phyloP scores from a whole-genome alignment of 2,797 vertebrate genomes.

The Tauraco hartlaubi region DNA sequence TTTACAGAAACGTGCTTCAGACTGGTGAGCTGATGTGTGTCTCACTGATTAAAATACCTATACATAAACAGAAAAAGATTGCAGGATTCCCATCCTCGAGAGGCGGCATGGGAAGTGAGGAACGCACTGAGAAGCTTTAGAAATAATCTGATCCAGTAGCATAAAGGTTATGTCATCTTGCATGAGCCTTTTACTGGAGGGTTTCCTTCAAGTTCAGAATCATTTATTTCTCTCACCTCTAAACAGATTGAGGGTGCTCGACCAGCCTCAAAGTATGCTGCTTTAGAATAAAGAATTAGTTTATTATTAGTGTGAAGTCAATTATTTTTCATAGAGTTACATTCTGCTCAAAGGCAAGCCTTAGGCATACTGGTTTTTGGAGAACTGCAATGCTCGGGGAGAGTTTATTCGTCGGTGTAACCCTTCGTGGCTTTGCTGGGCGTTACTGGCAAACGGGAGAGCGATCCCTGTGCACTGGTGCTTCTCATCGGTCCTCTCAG shows the following conservation, averaged over 20 bases:
- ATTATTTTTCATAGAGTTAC: not conserved
- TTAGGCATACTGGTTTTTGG: not conserved
- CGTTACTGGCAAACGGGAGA: not conserved
- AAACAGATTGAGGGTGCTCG: not conserved
- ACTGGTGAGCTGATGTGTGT: not conserved
- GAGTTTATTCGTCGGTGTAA: not conserved
- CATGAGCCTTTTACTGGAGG: conserved; percentile 22
- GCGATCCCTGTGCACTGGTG: not conserved
- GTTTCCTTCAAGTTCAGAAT: conserved; percentile 51
- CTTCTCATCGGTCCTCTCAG: not conserved
- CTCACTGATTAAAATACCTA: not conserved
- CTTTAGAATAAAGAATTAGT: not conserved
- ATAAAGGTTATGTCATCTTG: not conserved
- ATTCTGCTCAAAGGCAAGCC: not conserved
- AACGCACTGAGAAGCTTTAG: conserved; percentile 5
- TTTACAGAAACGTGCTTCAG: not conserved
- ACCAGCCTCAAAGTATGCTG: not conserved
- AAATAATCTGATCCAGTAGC: conserved; percentile 27
- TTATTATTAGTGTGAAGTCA: not conserved
- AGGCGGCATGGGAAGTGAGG: accelerated
- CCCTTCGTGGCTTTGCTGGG: not conserved
- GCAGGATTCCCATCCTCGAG: not conserved
- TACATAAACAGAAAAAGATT: not conserved
- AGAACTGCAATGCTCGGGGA: not conserved
- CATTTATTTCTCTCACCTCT: not conserved